A percentile compares a stretch with the other conserved stretches of the same genome.
phyloP scores from a whole-genome alignment of 2,888 invertebrate genomes.

The Seira ritae region DNA sequence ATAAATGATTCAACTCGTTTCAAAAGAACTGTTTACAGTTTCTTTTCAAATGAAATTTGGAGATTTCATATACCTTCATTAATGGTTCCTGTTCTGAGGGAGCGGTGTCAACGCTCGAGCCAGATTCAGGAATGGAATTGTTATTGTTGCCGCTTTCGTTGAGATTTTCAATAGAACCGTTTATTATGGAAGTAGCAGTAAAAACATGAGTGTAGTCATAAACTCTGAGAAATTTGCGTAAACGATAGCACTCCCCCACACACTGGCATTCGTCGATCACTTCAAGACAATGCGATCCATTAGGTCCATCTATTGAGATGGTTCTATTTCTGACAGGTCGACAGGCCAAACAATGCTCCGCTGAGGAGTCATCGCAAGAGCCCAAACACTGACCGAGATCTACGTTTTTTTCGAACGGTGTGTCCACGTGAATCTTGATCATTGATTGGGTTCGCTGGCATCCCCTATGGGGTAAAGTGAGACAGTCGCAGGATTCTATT shows the following conservation, averaged over 20 bases:
- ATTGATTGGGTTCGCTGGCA: constrained; percentile 60
- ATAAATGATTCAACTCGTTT: no score
- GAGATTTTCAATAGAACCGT: constrained; percentile 5
- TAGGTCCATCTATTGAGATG: constrained; percentile 73
- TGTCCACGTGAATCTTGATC: constrained; percentile 64
- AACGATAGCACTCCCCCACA: constrained; percentile 76
- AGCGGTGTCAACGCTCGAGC: constrained; percentile 6
- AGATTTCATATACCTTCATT: constrained; percentile 53
- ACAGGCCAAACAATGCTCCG: constrained; percentile 73
- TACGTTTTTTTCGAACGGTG: constrained; percentile 68
- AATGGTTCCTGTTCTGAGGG: constrained; percentile 44
- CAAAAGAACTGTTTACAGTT: constrained; percentile 27
- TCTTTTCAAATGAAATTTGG: constrained; percentile 1
- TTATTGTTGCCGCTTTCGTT: constrained; percentile 3
- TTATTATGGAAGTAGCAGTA: constrained; percentile 19
- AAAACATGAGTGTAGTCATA: constrained; percentile 76
- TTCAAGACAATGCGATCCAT: constrained; percentile 74
- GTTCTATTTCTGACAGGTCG: constrained; percentile 71
- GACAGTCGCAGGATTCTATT: constrained; percentile 70
- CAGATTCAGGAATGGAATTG: constrained; percentile 7
- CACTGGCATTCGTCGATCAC: constrained; percentile 75
- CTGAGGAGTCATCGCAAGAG: constrained; percentile 39
- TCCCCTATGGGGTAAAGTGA: constrained; percentile 57
- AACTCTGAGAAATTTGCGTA: constrained; percentile 76
- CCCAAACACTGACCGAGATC: constrained; percentile 68